A percentile compares a stretch with the other conserved stretches of the same genome.
Evolutionary conservation across 2,888 invertebrate species (phyloP).

Genomic region (Tenthredo notha): DNA sequence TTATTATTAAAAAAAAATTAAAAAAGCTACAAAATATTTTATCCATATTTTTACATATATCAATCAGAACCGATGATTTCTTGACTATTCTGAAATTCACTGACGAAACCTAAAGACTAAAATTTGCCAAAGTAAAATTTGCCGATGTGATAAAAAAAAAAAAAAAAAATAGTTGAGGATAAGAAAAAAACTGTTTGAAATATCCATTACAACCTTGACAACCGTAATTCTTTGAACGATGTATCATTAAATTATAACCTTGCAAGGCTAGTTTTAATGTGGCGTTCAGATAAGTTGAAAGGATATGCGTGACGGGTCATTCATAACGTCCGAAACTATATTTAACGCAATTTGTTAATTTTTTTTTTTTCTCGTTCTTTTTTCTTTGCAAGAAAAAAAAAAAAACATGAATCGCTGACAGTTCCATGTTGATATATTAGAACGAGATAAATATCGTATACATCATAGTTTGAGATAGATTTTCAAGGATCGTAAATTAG

Average conservation of each 20-base stretch:
- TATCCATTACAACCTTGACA: background rate
- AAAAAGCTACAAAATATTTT: background rate
- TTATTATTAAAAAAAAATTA: background rate
- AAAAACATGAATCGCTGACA: background rate
- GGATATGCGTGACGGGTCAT: background rate
- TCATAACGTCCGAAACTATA: background rate
- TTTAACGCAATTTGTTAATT: background rate
- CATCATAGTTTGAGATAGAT: background rate
- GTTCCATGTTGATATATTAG: background rate
- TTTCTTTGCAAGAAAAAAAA: background rate
- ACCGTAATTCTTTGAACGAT: constrained; percentile 16
- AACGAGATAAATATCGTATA: background rate
- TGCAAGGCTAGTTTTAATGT: background rate
- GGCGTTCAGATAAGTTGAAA: background rate
- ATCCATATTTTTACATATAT: background rate
- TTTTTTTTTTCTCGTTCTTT: too few relatives aligned
- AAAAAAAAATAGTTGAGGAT: background rate
- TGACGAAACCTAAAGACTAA: too few relatives aligned
- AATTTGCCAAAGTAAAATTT: background rate
- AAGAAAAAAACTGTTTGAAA: background rate
- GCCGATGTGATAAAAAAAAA: too few relatives aligned
- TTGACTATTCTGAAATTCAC: too few relatives aligned
- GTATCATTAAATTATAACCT: constrained; percentile 8
- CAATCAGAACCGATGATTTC: too few relatives aligned
- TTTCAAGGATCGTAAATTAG: constrained; percentile 27